Percentiles rank a stretch among this genome's conserved stretches.
These are phyloP conservation scores for Alethe castanea DNA, from an alignment of 2,113 vertebrate species.

Conservation along the genomic window DNA sequence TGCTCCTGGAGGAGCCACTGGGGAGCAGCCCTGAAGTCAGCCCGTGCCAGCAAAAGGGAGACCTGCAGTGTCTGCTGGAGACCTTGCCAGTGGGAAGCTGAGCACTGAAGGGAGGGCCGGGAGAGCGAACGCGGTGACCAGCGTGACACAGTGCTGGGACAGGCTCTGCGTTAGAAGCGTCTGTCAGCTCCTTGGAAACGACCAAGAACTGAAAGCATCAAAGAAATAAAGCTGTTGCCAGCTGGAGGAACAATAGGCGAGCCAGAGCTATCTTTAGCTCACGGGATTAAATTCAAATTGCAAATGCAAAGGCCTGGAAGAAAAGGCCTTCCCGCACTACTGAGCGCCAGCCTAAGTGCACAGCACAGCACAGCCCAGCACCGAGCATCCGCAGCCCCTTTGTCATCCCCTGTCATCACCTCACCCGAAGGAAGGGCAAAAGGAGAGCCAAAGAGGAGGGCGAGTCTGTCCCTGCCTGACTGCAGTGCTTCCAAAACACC, in stretches of 20 bases:
- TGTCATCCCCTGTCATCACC: background rate
- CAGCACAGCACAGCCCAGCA: background rate
- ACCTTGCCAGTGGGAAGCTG: background rate
- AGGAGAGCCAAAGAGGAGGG: background rate
- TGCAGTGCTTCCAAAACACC: background rate
- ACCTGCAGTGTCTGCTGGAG: background rate
- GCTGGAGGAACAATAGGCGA: conserved; percentile 57
- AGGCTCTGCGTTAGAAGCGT: background rate
- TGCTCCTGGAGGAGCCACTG: background rate
- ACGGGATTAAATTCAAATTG: conserved; percentile 54
- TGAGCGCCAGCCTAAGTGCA: background rate
- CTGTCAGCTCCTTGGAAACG: conserved; percentile 37
- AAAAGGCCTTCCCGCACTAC: background rate
- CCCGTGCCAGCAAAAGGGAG: background rate
- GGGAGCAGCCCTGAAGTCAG: background rate
- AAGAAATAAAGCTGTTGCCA: conserved; percentile 61
- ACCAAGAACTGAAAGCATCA: background rate
- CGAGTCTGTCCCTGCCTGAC: background rate
- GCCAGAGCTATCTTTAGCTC: conserved; percentile 59
- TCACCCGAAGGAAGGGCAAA: background rate
- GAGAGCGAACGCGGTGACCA: fast-evolving
- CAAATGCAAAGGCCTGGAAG: conserved; percentile 49
- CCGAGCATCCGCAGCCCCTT: background rate
- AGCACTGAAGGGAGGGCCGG: background rate
- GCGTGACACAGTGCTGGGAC: background rate